phyloP scores from a whole-genome alignment of 2,797 vertebrate genomes.

The Phyllotis vaccarum region DNA sequence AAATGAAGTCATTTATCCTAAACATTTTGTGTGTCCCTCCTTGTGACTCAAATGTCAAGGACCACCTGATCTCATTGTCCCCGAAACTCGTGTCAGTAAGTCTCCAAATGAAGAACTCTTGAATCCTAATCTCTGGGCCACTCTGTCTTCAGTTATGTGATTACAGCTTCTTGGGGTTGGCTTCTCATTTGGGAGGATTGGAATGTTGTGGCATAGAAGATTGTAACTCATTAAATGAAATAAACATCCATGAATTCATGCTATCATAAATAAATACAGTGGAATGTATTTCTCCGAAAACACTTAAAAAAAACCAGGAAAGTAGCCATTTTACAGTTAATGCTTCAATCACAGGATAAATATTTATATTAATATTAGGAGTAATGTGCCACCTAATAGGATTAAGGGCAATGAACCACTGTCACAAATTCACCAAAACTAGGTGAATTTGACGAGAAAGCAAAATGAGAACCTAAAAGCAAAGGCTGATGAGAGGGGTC shows the following conservation, averaged over 20 bases:
- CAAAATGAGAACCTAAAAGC: slow-evolving; percentile 19
- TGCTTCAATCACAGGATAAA: slow-evolving; percentile 27
- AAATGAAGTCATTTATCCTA: background rate
- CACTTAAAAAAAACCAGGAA: background rate
- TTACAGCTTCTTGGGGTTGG: background rate
- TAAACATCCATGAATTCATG: background rate
- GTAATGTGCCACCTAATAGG: background rate
- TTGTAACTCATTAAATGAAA: background rate
- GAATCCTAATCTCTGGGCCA: background rate
- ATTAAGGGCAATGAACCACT: background rate
- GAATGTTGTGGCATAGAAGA: background rate
- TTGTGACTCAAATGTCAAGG: background rate
- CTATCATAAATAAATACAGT: background rate
- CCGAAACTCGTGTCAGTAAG: too few species aligned
- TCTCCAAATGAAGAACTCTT: background rate
- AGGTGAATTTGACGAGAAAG: slow-evolving; percentile 9
- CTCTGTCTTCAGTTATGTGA: background rate
- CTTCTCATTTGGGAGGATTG: background rate
- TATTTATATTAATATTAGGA: background rate
- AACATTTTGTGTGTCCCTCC: background rate
- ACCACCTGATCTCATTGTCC: background rate
- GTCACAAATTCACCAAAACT: background rate
- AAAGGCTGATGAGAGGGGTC: background rate
- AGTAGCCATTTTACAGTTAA: background rate
- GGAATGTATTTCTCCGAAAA: background rate